Percentiles rank a stretch among this genome's conserved stretches.
phyloP scores from a whole-genome alignment of 2,113 vertebrate genomes.

The Elanoides forficatus region DNA sequence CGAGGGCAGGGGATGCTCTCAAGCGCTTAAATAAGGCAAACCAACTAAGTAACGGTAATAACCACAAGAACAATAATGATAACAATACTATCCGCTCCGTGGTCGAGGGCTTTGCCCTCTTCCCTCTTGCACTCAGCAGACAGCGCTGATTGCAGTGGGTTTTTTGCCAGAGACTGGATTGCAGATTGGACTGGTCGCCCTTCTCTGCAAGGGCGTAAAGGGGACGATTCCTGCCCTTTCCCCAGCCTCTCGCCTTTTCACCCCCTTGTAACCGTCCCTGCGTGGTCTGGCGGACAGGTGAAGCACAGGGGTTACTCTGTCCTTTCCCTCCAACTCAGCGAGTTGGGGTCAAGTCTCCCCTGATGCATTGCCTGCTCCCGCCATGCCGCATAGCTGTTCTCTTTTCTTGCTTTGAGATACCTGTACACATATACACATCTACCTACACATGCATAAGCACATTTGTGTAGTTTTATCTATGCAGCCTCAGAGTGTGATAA shows the following conservation, averaged over 20 bases:
- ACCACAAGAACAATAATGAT: not conserved
- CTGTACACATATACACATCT: not conserved
- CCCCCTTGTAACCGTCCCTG: not conserved
- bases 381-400: not conserved
- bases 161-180: not conserved
- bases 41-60: not conserved
- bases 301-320: not conserved
- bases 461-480: not conserved
- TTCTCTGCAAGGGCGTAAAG: not conserved
- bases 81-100: not conserved
- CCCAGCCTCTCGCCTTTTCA: not conserved
- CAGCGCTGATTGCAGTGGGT: rapidly evolving
- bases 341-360: not conserved
- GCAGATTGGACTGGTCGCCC: not conserved
- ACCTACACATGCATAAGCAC: rapidly evolving
- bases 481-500: not conserved
- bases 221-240: not conserved
- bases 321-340: not conserved
- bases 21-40: not conserved
- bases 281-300: not conserved
- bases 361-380: not conserved
- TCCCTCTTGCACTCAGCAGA: not conserved
- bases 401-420: not conserved
- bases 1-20: not conserved
- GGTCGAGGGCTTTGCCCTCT: not conserved